A percentile compares a stretch with the other conserved stretches of the same genome.
These are phyloP conservation scores for Buphagus erythrorhynchus DNA, from an alignment of 2,797 vertebrate species.

Conservation along the genomic window DNA sequence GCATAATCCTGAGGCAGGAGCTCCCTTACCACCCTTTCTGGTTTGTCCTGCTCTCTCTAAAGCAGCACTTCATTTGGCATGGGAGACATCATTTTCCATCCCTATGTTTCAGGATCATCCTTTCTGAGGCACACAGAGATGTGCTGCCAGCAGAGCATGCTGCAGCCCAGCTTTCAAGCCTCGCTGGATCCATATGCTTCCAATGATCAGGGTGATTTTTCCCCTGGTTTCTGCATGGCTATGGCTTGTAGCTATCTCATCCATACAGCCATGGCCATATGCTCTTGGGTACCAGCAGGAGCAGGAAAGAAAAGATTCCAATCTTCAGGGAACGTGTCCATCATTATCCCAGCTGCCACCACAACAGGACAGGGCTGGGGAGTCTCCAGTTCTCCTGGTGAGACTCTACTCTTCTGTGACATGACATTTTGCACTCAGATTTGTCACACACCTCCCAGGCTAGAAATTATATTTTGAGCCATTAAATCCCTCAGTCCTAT, in stretches of 20 bases:
- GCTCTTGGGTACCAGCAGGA: neutral
- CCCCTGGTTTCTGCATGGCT: neutral
- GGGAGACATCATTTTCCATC: neutral
- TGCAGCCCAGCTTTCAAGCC: neutral
- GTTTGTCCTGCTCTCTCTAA: neutral
- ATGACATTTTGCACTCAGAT: neutral
- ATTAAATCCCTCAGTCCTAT: neutral
- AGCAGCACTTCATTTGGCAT: neutral
- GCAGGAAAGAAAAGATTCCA: neutral
- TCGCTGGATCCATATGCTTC: neutral
- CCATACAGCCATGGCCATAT: neutral
- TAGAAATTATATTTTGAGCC: neutral
- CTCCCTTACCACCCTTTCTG: neutral
- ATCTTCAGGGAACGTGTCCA: neutral
- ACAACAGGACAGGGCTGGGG: neutral
- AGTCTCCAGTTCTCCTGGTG: neutral
- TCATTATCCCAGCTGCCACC: neutral
- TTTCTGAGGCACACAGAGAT: neutral
- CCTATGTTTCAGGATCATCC: neutral
- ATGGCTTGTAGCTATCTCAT: neutral
- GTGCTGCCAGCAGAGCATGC: neutral
- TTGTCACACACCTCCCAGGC: neutral
- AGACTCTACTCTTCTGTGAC: neutral
- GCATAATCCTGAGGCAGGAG: neutral
- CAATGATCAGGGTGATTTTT: neutral